Evolutionary conservation across 1,140 invertebrate genomes (phyloP).

Genomic region (Neelides sp.): DNA sequence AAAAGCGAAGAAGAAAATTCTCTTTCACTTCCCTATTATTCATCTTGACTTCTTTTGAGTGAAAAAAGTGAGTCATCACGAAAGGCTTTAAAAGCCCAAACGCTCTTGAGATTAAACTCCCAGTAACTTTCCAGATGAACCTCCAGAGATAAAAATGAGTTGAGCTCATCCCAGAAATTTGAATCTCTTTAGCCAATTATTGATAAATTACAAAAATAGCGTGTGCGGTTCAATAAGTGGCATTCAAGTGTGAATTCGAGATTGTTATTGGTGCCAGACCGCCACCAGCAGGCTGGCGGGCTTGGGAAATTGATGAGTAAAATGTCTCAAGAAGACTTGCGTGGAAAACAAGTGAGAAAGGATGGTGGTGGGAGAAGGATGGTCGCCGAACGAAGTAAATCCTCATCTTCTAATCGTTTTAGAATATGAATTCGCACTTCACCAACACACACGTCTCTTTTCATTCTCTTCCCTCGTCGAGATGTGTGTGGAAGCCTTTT

Average conservation of each 20-base stretch:
- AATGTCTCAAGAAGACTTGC: background rate
- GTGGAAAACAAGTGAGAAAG: too few relatives aligned
- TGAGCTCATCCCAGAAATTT: too few relatives aligned
- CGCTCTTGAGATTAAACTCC: background rate
- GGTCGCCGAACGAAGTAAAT: background rate
- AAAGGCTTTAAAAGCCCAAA: background rate
- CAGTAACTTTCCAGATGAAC: background rate
- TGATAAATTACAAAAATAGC: too few relatives aligned
- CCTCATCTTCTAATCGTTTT: conserved; percentile 2
- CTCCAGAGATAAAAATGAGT: background rate
- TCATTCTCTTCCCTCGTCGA: background rate
- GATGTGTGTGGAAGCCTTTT: too few relatives aligned
- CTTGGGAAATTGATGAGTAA: background rate
- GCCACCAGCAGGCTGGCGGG: background rate
- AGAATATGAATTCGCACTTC: conserved; percentile 5
- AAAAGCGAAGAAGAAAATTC: background rate
- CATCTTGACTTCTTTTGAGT: background rate
- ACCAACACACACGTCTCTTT: background rate
- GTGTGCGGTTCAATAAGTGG: background rate
- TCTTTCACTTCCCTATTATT: background rate
- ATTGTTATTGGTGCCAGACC: background rate
- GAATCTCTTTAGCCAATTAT: too few relatives aligned
- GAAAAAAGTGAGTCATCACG: background rate
- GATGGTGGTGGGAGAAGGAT: too few relatives aligned
- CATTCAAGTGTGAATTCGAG: background rate